phyloP scores from a whole-genome alignment of 35 echinoderm and acorn worm species.

The Diadema setosum region DNA sequence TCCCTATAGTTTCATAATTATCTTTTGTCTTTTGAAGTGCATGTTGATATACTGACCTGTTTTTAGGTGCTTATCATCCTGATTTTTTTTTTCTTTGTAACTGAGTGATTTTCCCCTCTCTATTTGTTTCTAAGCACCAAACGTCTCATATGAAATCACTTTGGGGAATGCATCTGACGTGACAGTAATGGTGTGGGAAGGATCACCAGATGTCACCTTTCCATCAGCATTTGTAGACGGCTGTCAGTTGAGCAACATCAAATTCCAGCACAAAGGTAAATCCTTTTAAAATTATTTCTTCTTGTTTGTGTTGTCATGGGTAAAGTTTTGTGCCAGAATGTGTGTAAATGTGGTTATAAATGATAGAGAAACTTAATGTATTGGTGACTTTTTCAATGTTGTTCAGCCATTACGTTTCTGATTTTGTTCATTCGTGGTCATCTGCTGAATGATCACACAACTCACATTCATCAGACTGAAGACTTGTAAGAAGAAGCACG shows the following conservation, averaged over 20 bases:
- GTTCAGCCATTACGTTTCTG: too few relatives aligned
- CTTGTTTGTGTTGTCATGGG: too few relatives aligned
- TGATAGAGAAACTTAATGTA: too few relatives aligned
- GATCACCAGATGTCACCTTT: not conserved
- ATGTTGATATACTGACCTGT: not conserved
- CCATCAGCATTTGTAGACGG: not conserved
- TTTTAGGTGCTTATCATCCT: not conserved
- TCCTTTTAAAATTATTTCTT: too few relatives aligned
- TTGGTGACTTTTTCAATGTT: too few relatives aligned
- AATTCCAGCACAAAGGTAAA: not conserved
- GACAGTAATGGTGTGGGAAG: not conserved
- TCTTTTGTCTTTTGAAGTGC: not conserved
- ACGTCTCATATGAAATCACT: not conserved
- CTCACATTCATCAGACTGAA: not conserved
- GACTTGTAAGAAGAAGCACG: not conserved
- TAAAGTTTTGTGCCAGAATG: too few relatives aligned
- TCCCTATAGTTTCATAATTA: not conserved
- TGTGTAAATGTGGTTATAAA: too few relatives aligned
- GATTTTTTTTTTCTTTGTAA: not conserved
- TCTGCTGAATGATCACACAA: too few relatives aligned
- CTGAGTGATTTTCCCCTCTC: not conserved
- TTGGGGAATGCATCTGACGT: not conserved
- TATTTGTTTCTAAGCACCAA: not conserved
- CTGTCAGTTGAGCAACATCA: not conserved
- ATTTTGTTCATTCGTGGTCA: too few relatives aligned